Conservation (phyloP, 1,140 invertebrate genomes). For the Drosophila kohkoa region DNA sequence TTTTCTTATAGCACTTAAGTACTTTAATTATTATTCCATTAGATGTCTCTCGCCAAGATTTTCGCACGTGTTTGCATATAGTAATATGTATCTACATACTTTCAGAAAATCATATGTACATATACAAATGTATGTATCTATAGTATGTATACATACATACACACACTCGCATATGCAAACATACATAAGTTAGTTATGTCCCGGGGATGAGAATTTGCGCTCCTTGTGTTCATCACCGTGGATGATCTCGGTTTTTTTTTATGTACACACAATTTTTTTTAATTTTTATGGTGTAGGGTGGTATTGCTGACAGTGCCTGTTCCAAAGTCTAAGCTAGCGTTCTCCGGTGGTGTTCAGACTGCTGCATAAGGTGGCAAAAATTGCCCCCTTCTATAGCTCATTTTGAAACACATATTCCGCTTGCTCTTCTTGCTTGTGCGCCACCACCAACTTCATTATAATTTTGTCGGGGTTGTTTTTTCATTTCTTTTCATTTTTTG, state of each 20-base stretch:
- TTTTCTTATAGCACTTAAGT: no score
- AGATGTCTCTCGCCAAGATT: no score
- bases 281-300: slow-evolving; percentile 60
- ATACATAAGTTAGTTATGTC: slow-evolving; percentile 15
- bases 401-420: slow-evolving; percentile 39
- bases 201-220: slow-evolving; percentile 21
- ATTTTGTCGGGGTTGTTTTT: slow-evolving; percentile 82
- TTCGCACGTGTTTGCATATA: no score
- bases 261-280: slow-evolving; percentile 59
- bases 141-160: slow-evolving; percentile 14
- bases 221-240: slow-evolving; percentile 52
- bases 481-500: slow-evolving; percentile 56
- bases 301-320: slow-evolving; percentile 28
- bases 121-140: background rate
- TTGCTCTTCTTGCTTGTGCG: slow-evolving; percentile 39
- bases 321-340: background rate
- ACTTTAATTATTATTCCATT: no score
- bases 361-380: slow-evolving; percentile 61
- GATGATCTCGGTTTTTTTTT: slow-evolving; percentile 60
- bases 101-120: background rate
- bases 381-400: slow-evolving; percentile 36
- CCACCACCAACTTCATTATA: slow-evolving; percentile 82
- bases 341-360: slow-evolving; percentile 34
- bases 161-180: slow-evolving; percentile 5
- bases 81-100: slow-evolving; percentile 2